Conservation (phyloP, 2,113 vertebrate species). For the Delphinus delphis region DNA sequence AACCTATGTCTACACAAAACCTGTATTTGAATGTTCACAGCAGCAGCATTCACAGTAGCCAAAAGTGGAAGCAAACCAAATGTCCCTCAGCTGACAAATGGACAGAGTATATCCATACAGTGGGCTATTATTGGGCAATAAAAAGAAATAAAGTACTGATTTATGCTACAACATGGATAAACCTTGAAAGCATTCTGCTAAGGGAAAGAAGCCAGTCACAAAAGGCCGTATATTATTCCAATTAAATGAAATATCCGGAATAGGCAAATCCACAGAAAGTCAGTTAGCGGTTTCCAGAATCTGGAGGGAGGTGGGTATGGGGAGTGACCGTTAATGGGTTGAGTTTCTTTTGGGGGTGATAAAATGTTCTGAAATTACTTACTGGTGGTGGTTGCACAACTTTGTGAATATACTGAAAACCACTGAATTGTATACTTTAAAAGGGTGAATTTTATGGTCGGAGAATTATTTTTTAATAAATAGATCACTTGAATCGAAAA, state of each 20-base stretch:
- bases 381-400: neutral
- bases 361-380: neutral
- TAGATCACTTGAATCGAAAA: neutral
- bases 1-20: neutral
- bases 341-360: neutral
- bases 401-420: conserved; percentile 1
- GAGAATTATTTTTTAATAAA: neutral
- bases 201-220: neutral
- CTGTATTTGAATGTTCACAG: neutral
- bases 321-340: neutral
- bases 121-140: neutral
- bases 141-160: neutral
- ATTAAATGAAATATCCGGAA: neutral
- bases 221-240: neutral
- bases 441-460: neutral
- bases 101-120: neutral
- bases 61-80: neutral
- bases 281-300: neutral
- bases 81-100: neutral
- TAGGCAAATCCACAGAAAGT: neutral
- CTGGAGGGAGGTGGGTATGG: neutral
- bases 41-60: neutral
- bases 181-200: neutral
- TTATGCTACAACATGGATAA: neutral
- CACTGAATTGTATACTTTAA: neutral